Percentiles rank a stretch among this genome's conserved stretches.
Evolutionary conservation across 2,113 vertebrate genomes (phyloP).

Genomic region (Phrynosoma platyrhinos): DNA sequence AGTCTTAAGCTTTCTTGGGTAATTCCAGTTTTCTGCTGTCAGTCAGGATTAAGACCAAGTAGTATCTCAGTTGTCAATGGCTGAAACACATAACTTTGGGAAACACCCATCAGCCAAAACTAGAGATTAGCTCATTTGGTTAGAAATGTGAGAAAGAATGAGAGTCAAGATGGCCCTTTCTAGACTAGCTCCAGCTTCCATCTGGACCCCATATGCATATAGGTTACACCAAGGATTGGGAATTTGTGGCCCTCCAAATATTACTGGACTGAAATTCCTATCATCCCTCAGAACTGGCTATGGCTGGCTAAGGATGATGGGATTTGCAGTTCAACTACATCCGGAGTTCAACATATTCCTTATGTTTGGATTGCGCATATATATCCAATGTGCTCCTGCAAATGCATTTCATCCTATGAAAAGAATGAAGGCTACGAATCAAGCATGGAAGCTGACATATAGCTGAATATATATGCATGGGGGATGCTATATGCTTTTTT

Average conservation of each 20-base stretch:
- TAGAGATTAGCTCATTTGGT: neutral
- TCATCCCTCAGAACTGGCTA: neutral
- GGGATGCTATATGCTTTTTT: no score
- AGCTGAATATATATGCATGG: neutral
- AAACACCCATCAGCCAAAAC: neutral
- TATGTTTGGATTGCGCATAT: no score
- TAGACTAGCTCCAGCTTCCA: neutral
- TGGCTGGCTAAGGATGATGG: neutral
- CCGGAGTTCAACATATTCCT: no score
- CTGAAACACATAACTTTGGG: slow-evolving; percentile 51
- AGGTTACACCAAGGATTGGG: neutral
- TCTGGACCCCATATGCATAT: neutral
- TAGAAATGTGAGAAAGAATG: neutral
- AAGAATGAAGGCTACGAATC: neutral
- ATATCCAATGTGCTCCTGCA: neutral
- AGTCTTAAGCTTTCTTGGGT: slow-evolving; percentile 55
- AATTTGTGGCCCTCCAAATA: no score
- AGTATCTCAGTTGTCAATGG: slow-evolving; percentile 43
- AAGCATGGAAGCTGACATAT: neutral
- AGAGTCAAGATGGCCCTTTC: neutral
- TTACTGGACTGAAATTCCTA: neutral
- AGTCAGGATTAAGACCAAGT: slow-evolving; percentile 58
- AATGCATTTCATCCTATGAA: neutral
- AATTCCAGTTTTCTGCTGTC: slow-evolving; percentile 52
- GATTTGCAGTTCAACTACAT: neutral